Base-by-base conservation (phyloP, 2,888 invertebrate species). In the Odontomyia ornata region DNA sequence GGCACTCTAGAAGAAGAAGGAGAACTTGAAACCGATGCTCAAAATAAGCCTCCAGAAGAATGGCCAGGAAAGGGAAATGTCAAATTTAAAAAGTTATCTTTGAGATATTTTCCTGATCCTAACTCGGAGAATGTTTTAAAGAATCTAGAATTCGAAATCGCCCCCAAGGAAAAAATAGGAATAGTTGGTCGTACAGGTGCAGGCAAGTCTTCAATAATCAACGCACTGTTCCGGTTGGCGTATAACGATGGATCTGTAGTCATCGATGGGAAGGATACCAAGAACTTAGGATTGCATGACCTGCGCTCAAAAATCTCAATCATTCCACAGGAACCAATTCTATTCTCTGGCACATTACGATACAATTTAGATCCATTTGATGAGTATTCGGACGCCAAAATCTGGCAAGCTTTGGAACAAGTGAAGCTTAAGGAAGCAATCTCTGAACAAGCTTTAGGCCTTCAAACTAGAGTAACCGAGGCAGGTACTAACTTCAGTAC, bases 331-430 rank as follows among this genome's bases (percentile, higher is more conserved):
- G 94, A 95, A 83, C 95, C 95, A 0, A 93, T 95, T 73, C 87
- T 95, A 69, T 95, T 97, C 87, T 93, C 95, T 0, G 97, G 96
- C 60, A 93, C 95, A 1, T 89, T 97, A 88, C 89, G 97, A 1
- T 92, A 93, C 83, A 97, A 97, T 87, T 88, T 97, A 78, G 97
- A 97, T 88, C 97, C 97, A 0, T 96, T 97, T 85, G 91, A 93
- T 79, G 91, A 93, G 82, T 93, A 93, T 83, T 88, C 90, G 0
- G 97, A 97, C 82, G 89, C 90, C 15, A 89, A 92, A 77, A 86
- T 97, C 0, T 97, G 97, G 96, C 89, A 90, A 79, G 95, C 94
- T 0, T 27, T 76, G 23, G 57, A 69, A n/a, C 9, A 57, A 52
- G 89, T 91, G 0, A 89, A 94, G 83, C 83, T 96, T 30, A 95